A percentile compares a stretch with the other conserved stretches of the same genome.
phyloP scores from a whole-genome alignment of 2,797 vertebrate species.

The Pseudochirops cupreus region DNA sequence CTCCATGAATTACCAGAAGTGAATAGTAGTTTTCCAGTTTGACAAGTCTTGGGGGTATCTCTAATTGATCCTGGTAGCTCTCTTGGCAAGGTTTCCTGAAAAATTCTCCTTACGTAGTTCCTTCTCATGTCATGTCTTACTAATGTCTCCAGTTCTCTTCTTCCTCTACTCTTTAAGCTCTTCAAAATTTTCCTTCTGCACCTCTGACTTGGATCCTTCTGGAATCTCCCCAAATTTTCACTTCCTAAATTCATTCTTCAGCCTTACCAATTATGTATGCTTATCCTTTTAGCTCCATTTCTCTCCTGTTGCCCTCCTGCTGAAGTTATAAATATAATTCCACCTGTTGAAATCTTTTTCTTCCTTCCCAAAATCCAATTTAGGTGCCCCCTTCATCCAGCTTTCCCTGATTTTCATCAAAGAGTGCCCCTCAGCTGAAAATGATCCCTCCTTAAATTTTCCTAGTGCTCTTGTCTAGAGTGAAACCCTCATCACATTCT shows the following conservation, averaged over 20 bases:
- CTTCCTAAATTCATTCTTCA: not conserved
- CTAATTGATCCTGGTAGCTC: not conserved
- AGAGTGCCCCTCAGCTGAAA: not conserved
- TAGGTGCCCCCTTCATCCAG: not conserved
- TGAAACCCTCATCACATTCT: not conserved
- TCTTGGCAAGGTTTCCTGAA: not conserved
- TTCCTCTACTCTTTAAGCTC: not conserved
- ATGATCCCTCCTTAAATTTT: not conserved
- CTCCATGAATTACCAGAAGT: not conserved
- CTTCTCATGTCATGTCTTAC: not conserved
- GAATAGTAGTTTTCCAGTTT: not conserved
- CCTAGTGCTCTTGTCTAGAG: not conserved
- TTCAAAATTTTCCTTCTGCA: not conserved
- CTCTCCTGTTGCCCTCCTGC: not conserved
- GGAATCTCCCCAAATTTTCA: not conserved
- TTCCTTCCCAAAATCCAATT: not conserved
- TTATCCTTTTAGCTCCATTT: not conserved
- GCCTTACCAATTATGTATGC: not conserved
- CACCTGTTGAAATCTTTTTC: not conserved
- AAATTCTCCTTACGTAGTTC: not conserved
- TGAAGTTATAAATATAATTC: not conserved
- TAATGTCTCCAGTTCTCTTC: not conserved
- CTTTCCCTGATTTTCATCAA: not conserved
- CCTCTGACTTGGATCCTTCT: not conserved
- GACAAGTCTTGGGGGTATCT: not conserved